Conservation (phyloP, 2,113 vertebrate species). For the Psammodynastes pulverulentus region DNA sequence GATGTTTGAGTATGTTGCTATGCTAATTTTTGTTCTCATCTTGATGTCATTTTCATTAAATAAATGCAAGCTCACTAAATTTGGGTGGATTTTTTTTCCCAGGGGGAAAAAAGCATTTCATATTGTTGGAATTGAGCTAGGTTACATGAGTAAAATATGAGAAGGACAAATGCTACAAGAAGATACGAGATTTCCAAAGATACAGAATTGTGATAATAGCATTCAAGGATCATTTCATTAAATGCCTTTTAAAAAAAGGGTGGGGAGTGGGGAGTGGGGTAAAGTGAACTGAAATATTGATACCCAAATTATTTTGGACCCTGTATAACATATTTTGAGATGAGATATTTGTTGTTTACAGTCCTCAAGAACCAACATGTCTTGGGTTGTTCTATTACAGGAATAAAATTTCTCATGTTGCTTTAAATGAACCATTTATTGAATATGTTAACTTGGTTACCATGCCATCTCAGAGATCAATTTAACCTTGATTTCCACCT, state of each 20-base stretch:
- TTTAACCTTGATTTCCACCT: no score
- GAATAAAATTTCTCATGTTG: constrained; percentile 1
- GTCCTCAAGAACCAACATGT: background rate
- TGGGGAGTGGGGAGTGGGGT: background rate
- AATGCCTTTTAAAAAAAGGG: background rate
- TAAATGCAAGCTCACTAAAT: constrained; percentile 49
- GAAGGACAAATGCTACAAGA: background rate
- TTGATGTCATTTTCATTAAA: constrained; percentile 38
- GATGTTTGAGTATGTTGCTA: constrained; percentile 35
- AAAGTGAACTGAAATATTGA: background rate
- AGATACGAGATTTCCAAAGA: background rate
- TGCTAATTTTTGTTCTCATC: constrained; percentile 28
- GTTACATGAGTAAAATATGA: constrained; percentile 2
- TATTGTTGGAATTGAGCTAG: constrained; percentile 27
- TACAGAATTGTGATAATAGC: background rate
- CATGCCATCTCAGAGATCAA: background rate
- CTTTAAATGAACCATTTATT: background rate
- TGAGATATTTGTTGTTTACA: background rate
- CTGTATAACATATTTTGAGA: background rate
- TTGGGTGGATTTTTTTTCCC: constrained; percentile 42
- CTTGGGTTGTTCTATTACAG: background rate
- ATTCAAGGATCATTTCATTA: background rate
- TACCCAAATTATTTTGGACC: background rate
- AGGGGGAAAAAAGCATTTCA: background rate
- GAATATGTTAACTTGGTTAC: background rate